Evolutionary conservation across 2,888 invertebrate species (phyloP).

Genomic region (Crioceris asparagi): DNA sequence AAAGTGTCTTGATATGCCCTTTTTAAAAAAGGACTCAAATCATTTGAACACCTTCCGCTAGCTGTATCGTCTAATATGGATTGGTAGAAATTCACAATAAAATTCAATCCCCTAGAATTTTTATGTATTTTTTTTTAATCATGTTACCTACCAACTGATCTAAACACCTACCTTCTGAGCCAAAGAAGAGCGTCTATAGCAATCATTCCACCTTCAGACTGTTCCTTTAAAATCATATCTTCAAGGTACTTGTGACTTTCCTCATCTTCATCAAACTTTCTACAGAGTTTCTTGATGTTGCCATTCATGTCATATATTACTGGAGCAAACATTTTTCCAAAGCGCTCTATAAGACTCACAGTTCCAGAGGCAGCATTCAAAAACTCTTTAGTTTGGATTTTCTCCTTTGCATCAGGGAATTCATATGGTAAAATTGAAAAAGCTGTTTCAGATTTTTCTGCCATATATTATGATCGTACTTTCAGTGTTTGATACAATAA

Average conservation of each 20-base stretch:
- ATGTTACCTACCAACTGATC: too few species aligned
- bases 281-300: slow-evolving; percentile 61
- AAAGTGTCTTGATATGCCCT: slow-evolving; percentile 60
- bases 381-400: slow-evolving; percentile 24
- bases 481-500: too few species aligned
- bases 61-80: slow-evolving; percentile 44
- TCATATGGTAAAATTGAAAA: slow-evolving; percentile 14
- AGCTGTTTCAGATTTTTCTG: slow-evolving; percentile 6
- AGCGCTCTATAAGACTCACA: slow-evolving; percentile 44
- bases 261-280: slow-evolving; percentile 43
- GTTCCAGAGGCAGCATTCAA: slow-evolving; percentile 22
- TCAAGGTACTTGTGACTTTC: slow-evolving; percentile 49
- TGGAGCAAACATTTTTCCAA: slow-evolving; percentile 63
- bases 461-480: background rate
- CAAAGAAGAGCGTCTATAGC: slow-evolving; percentile 59
- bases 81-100: slow-evolving; percentile 49
- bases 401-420: slow-evolving; percentile 19
- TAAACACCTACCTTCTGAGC: slow-evolving; percentile 54
- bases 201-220: slow-evolving; percentile 39
- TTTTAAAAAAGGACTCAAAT: slow-evolving; percentile 51
- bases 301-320: slow-evolving; percentile 67
- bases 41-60: slow-evolving; percentile 39
- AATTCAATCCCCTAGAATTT: slow-evolving; percentile 52
- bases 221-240: slow-evolving; percentile 55
- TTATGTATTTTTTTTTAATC: too few species aligned